Conservation (phyloP, 2,113 vertebrate species). For the Brienomyrus brachyistius region DNA sequence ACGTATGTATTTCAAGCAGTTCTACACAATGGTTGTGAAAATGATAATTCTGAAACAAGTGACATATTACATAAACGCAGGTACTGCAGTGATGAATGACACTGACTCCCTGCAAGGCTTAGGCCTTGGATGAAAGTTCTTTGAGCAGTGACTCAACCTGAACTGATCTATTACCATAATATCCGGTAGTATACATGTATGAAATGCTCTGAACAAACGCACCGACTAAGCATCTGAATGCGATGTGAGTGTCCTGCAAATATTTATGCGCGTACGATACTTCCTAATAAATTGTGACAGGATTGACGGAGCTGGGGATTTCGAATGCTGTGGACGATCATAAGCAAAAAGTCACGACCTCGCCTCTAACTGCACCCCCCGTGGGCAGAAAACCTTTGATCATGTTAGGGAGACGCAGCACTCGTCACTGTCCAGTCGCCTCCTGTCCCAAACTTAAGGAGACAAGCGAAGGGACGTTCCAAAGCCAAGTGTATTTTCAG, state of each 20-base stretch:
- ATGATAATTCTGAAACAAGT: background rate
- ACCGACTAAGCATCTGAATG: background rate
- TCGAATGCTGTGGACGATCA: background rate
- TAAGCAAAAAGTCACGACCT: background rate
- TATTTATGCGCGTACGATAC: background rate
- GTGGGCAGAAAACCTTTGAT: conserved; percentile 13
- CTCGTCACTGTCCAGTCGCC: background rate
- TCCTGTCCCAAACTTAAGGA: background rate
- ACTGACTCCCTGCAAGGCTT: background rate
- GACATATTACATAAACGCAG: background rate
- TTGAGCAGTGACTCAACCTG: background rate
- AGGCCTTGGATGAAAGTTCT: background rate
- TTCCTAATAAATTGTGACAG: background rate
- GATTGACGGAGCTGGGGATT: background rate
- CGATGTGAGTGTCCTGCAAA: background rate
- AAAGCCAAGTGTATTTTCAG: background rate
- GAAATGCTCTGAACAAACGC: background rate
- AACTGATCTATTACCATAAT: background rate
- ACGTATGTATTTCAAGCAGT: background rate
- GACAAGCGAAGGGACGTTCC: background rate
- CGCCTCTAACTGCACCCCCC: background rate
- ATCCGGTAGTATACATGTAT: background rate
- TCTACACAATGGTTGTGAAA: background rate
- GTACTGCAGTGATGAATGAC: background rate
- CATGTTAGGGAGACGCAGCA: background rate